Conservation (phyloP, 2,797 vertebrate genomes). For the Premnoplex brunnescens region DNA sequence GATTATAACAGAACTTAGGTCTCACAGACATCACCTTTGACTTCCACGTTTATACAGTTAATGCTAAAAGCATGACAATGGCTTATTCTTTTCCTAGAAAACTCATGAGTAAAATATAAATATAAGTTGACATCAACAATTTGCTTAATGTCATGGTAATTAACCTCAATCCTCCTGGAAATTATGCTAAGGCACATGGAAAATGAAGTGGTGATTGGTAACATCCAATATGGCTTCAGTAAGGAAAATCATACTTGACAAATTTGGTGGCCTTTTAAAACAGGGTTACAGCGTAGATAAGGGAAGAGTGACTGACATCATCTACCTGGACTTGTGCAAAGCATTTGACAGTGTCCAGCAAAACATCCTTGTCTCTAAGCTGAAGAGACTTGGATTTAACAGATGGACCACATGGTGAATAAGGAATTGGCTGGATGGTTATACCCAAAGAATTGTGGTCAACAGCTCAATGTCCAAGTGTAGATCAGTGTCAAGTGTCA, state of each 20-base stretch:
- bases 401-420: neutral
- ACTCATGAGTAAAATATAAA: neutral
- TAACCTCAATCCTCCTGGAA: neutral
- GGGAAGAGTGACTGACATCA: neutral
- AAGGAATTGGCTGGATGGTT: neutral
- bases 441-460: neutral
- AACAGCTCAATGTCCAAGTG: neutral
- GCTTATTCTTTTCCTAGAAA: neutral
- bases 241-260: neutral
- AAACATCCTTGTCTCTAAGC: neutral
- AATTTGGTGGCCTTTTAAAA: neutral
- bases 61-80: neutral
- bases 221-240: neutral
- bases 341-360: neutral
- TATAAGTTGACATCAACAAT: neutral
- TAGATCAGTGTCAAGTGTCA: neutral
- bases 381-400: neutral
- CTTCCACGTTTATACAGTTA: neutral
- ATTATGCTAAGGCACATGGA: neutral
- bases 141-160: neutral
- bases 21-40: neutral
- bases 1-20: neutral
- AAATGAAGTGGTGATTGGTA: neutral
- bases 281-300: neutral
- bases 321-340: neutral